Conservation (phyloP, 2,888 invertebrate genomes). For the Agrypnus murinus region DNA sequence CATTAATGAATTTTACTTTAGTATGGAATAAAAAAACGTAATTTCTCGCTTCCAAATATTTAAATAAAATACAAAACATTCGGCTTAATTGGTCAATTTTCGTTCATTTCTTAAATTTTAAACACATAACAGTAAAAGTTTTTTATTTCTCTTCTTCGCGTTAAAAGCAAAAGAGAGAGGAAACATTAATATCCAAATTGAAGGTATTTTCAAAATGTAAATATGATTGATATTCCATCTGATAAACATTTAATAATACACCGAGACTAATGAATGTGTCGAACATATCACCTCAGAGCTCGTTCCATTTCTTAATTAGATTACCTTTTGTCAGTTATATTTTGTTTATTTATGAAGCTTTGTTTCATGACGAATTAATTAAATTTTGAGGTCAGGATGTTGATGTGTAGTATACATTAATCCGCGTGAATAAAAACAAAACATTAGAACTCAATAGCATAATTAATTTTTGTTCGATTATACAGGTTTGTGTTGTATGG, state of each 20-base stretch:
- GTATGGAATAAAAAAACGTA: too few species aligned
- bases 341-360: constrained; percentile 53
- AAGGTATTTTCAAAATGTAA: constrained; percentile 44
- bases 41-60: too few species aligned
- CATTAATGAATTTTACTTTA: constrained; percentile 17
- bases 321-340: constrained; percentile 48
- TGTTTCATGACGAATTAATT: constrained; percentile 51
- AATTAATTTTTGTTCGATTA: constrained; percentile 39
- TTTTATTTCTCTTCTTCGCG: too few species aligned
- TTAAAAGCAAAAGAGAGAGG: too few species aligned
- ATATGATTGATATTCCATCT: constrained; percentile 52
- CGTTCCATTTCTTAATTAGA: constrained; percentile 59
- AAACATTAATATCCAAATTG: constrained; percentile 50
- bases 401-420: constrained; percentile 1
- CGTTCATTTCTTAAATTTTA: too few species aligned
- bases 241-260: constrained; percentile 49
- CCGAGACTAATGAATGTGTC: constrained; percentile 60
- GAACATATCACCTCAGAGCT: constrained; percentile 55
- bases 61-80: too few species aligned
- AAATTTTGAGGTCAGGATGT: constrained; percentile 48
- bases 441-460: constrained; percentile 43
- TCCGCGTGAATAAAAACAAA: constrained; percentile 33
- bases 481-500: constrained; percentile 15
- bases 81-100: constrained; percentile 1
- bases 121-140: too few species aligned